phyloP scores from a whole-genome alignment of 1,140 invertebrate genomes.

The Anthonomus grandis region DNA sequence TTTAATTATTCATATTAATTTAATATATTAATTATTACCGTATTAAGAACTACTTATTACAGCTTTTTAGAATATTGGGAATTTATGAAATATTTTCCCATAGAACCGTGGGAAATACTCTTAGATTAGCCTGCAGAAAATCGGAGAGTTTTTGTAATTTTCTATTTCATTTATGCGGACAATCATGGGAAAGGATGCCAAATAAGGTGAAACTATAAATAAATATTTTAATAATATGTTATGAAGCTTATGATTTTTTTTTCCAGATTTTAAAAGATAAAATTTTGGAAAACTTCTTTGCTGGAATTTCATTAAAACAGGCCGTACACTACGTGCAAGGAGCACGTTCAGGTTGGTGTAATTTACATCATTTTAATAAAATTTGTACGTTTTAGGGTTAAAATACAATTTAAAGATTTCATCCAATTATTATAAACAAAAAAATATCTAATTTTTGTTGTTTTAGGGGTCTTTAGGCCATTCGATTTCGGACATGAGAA shows the following conservation, averaged over 20 bases:
- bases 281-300: slow-evolving; percentile 10
- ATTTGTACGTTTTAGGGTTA: too few species aligned
- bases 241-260: too few species aligned
- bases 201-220: neutral
- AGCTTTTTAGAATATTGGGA: too few species aligned
- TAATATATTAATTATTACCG: too few species aligned
- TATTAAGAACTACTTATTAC: too few species aligned
- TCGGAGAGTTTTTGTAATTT: slow-evolving; percentile 1
- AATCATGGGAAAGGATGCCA: slow-evolving; percentile 5
- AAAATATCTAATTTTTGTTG: neutral
- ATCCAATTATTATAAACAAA: neutral
- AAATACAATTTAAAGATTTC: neutral
- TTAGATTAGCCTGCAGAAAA: neutral
- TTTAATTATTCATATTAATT: too few species aligned
- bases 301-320: slow-evolving; percentile 16
- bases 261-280: slow-evolving; percentile 9
- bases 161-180: slow-evolving; percentile 7
- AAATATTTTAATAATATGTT: neutral
- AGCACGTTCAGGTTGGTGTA: slow-evolving; percentile 7
- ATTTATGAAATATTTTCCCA: slow-evolving; percentile 9
- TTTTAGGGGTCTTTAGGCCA: slow-evolving; percentile 7
- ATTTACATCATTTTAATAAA: neutral
- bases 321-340: slow-evolving; percentile 11
- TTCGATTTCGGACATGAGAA: slow-evolving; percentile 13
- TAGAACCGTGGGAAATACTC: neutral